These are phyloP conservation scores for Plutomurus gul DNA, from an alignment of 1,140 invertebrate genomes.

Conservation along the genomic window DNA sequence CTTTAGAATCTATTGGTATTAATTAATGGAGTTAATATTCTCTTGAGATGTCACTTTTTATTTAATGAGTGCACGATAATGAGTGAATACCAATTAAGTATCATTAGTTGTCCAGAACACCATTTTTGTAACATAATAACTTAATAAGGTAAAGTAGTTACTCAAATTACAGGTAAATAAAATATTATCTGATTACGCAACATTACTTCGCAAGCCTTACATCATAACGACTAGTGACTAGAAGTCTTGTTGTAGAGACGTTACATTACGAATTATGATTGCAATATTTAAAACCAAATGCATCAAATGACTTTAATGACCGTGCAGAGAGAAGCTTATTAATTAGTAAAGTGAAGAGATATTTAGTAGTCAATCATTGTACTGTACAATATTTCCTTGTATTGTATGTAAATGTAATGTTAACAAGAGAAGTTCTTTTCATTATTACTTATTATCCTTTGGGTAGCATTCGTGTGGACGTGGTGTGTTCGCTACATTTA, in stretches of 20 bases:
- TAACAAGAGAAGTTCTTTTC: no score
- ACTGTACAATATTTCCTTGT: not conserved
- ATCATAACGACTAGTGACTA: no score
- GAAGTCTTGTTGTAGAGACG: no score
- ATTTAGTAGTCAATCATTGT: not conserved
- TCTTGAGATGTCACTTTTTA: not conserved
- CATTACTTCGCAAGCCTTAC: no score
- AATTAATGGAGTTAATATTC: not conserved
- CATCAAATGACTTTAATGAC: not conserved
- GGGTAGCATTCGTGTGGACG: not conserved
- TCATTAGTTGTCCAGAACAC: no score
- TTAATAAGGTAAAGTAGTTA: no score
- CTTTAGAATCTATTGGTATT: not conserved
- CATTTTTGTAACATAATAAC: no score
- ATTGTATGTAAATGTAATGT: not conserved
- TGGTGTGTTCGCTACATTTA: no score
- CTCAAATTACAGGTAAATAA: no score
- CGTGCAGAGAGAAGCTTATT: not conserved
- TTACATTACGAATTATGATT: not conserved
- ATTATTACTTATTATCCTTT: not conserved
- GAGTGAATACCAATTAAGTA: no score
- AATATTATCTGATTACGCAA: no score
- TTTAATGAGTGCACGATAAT: not conserved
- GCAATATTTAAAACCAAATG: conserved; percentile 1
- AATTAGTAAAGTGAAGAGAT: not conserved